Evolutionary conservation across 1,140 invertebrate genomes (phyloP).

Genomic region (Pachyrhynchus sulphureomaculatus): DNA sequence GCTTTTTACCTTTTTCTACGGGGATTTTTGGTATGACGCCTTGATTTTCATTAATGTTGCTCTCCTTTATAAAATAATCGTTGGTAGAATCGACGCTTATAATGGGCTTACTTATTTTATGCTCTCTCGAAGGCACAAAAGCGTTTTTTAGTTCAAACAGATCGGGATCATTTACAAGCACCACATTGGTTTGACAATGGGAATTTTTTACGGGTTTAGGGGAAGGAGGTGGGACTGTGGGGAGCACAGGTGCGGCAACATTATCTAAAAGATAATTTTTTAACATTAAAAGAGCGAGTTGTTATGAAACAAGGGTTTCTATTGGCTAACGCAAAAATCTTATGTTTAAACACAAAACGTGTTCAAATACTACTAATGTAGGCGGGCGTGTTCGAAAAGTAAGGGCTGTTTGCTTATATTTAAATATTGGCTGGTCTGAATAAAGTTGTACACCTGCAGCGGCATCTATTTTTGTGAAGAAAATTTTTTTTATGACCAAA

Average conservation of each 20-base stretch:
- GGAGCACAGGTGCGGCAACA: background rate
- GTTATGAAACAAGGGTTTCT: no score
- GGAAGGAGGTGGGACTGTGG: background rate
- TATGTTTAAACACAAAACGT: no score
- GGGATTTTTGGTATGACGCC: background rate
- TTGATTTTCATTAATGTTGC: background rate
- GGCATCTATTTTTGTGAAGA: no score
- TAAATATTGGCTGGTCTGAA: no score
- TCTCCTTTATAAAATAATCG: slow-evolving; percentile 27
- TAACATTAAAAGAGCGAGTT: no score
- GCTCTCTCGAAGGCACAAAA: background rate
- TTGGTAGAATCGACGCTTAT: background rate
- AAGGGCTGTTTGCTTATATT: no score
- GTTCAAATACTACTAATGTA: no score
- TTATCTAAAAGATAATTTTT: background rate
- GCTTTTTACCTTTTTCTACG: background rate
- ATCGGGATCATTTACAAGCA: slow-evolving; percentile 1
- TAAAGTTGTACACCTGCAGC: no score
- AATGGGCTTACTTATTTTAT: background rate
- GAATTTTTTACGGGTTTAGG: background rate
- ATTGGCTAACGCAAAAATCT: no score
- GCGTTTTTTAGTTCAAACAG: slow-evolving; percentile 11
- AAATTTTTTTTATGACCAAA: no score
- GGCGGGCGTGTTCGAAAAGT: no score
- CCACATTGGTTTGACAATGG: background rate